Evolutionary conservation across 2,888 invertebrate species (phyloP), one percentile per base, ranked within the genome.

Genomic region (Hermaeophaga mercurialis): DNA sequence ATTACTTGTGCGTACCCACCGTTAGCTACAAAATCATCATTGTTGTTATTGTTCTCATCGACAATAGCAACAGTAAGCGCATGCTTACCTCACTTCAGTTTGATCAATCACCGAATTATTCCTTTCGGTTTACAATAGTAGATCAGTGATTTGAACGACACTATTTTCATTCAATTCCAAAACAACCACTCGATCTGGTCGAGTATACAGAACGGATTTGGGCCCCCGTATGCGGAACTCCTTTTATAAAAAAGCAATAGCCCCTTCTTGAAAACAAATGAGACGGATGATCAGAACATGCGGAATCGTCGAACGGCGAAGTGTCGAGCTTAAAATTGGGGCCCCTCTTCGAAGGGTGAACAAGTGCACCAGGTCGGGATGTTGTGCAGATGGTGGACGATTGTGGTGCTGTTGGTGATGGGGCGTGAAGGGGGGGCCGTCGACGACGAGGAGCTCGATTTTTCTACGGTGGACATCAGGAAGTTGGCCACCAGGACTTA

Each of bases 41-140:
- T 70, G 70, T 70, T 70, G 67, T 66, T 56, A 70, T 67, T 65
- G 69, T 66, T 56, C 48, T 39, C 66, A 63, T 63, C 45, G 65
- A 66, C 67, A 67, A 67, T 68, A 41, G 66, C 61, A 66, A 66
- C 58, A 31, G 43, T 43, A 46, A 49, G 68, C 69, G 71, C 72
- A 59, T 70, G 74, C 74, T 72, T 70, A 60, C 56, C 64, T 59
- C 52, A 38, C 54, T 61, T 59, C 55, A 65, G 74, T 74, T 74
- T 74, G 75, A 75, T 75, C 75, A 73, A 75, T 75, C n/a, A n/a
- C n/a, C n/a, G n/a, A n/a, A n/a, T n/a, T n/a, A n/a, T n/a, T n/a
- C n/a, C n/a, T n/a, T n/a, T n/a, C n/a, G n/a, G n/a, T n/a, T n/a
- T n/a, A 28, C 28, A 28, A 28, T 7, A 28, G 6, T 28, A n/a